phyloP scores from a whole-genome alignment of 2,113 vertebrate species.

The Seriola dumerili region DNA sequence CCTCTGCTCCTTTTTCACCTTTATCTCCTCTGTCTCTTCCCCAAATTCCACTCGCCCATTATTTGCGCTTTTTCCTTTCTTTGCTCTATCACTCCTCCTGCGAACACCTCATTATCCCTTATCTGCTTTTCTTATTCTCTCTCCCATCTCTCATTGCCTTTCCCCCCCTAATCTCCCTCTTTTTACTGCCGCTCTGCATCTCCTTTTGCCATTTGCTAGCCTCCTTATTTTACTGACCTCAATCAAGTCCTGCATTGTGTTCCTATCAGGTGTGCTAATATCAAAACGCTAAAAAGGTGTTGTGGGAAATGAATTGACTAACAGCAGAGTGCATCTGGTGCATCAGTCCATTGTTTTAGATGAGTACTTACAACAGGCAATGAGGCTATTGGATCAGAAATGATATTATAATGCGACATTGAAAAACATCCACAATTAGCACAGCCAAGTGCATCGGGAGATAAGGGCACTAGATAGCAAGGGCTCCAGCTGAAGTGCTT shows the following conservation, averaged over 20 bases:
- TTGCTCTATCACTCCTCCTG: slow-evolving; percentile 45
- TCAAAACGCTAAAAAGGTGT: neutral
- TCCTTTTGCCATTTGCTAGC: slow-evolving; percentile 44
- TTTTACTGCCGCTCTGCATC: slow-evolving; percentile 52
- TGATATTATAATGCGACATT: slow-evolving; percentile 55
- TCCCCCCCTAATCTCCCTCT: slow-evolving; percentile 47
- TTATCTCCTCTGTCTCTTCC: slow-evolving; percentile 54
- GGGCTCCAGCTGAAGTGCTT: slow-evolving; percentile 48
- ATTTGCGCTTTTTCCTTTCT: slow-evolving; percentile 51
- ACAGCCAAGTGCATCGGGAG: slow-evolving; percentile 45
- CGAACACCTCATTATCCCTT: slow-evolving; percentile 75
- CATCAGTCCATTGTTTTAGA: slow-evolving; percentile 58
- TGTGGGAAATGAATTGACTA: slow-evolving; percentile 32
- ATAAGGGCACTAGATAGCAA: slow-evolving; percentile 52
- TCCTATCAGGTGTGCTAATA: slow-evolving; percentile 20
- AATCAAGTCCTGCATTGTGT: slow-evolving; percentile 40
- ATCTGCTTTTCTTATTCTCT: slow-evolving; percentile 68
- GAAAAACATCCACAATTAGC: slow-evolving; percentile 50
- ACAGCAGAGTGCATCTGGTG: slow-evolving; percentile 37
- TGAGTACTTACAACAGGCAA: slow-evolving; percentile 29
- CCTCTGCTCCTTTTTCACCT: slow-evolving; percentile 49
- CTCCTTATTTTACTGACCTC: slow-evolving; percentile 47
- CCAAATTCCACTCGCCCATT: slow-evolving; percentile 57
- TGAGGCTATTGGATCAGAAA: slow-evolving; percentile 54
- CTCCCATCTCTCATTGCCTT: slow-evolving; percentile 60